phyloP scores from a whole-genome alignment of 2,113 vertebrate genomes.

The Pterocles burchelli region DNA sequence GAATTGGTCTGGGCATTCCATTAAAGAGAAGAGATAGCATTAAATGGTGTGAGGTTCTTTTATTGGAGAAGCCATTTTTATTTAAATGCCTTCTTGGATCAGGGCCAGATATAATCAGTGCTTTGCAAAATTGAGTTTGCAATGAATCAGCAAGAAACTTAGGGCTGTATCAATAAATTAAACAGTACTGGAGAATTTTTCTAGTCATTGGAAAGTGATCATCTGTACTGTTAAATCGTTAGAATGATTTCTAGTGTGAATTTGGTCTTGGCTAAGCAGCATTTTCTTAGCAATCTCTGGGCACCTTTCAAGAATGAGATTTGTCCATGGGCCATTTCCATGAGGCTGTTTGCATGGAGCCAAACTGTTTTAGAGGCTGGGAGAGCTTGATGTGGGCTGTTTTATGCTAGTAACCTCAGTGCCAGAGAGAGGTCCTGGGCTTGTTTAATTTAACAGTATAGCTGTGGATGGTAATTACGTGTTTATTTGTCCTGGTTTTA shows the following conservation, averaged over 20 bases:
- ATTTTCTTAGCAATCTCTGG: not conserved
- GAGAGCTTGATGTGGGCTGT: not conserved
- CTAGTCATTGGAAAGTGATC: not conserved
- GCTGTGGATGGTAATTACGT: not conserved
- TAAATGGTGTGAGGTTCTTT: not conserved
- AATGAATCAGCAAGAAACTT: not conserved
- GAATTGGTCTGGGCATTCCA: not conserved
- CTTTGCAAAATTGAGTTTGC: not conserved
- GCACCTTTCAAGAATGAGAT: not conserved
- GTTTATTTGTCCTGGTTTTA: not conserved
- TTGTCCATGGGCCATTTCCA: not conserved
- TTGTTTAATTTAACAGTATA: not conserved
- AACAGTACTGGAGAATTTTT: not conserved
- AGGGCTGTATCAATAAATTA: not conserved
- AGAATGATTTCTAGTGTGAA: not conserved
- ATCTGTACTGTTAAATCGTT: not conserved
- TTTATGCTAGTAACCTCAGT: not conserved
- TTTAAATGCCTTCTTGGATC: not conserved
- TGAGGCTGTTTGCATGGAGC: not conserved
- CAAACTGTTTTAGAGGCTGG: not conserved
- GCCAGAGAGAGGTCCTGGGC: not conserved
- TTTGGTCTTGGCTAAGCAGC: not conserved
- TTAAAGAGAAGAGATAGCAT: not conserved
- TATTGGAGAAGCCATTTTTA: not conserved
- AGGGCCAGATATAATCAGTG: not conserved